These are phyloP conservation scores for Calonectris borealis DNA, from an alignment of 2,113 vertebrate species.

Conservation along the genomic window DNA sequence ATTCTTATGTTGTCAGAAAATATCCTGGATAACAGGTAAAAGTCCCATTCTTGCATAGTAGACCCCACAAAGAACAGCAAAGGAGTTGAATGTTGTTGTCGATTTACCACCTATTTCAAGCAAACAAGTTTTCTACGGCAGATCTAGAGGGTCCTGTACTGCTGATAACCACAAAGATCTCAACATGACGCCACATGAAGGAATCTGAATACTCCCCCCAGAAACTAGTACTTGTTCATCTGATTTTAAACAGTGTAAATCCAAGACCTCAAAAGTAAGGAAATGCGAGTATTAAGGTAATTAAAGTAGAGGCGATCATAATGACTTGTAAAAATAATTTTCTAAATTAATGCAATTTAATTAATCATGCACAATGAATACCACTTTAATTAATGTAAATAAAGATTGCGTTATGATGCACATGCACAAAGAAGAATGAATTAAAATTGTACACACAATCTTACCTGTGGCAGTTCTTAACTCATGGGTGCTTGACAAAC, in stretches of 20 bases:
- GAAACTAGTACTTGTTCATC: neutral
- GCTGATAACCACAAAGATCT: neutral
- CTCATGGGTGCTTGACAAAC: neutral
- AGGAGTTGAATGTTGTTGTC: neutral
- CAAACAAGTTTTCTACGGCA: neutral
- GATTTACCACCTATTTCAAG: neutral
- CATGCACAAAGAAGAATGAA: neutral
- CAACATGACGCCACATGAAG: neutral
- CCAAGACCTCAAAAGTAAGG: neutral
- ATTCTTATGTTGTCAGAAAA: neutral
- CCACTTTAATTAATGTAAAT: neutral
- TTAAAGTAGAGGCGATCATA: neutral
- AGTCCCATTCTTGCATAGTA: neutral
- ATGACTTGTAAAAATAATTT: constrained; percentile 31
- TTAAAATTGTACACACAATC: neutral
- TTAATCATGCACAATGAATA: neutral
- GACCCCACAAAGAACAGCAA: neutral
- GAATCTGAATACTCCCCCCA: neutral
- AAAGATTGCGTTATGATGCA: neutral
- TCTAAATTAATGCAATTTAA: constrained; percentile 31
- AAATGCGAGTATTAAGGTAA: neutral
- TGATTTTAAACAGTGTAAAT: neutral
- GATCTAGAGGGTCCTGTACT: neutral
- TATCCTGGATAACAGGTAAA: neutral
- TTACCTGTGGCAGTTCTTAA: neutral